Percentiles rank a stretch among this genome's conserved stretches.
Evolutionary conservation across 2,113 vertebrate species (phyloP).

Genomic region (Harpagus bidentatus): DNA sequence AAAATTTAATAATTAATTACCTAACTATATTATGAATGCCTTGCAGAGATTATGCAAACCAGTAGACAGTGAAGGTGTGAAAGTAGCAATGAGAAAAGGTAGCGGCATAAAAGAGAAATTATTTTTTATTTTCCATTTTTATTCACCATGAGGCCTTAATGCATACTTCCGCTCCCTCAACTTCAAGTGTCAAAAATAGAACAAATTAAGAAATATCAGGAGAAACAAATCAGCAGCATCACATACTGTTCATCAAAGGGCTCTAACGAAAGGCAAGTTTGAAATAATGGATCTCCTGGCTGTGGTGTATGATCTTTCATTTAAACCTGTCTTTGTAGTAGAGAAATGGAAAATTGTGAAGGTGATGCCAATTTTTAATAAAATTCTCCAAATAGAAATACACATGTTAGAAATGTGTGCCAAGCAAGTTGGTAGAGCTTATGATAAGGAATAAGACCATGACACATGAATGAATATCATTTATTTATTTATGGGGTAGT

Average conservation of each 20-base stretch:
- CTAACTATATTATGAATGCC: neutral
- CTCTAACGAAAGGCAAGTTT: neutral
- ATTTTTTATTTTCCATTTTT: neutral
- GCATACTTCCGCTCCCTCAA: neutral
- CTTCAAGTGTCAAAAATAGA: neutral
- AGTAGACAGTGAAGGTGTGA: neutral
- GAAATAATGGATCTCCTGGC: neutral
- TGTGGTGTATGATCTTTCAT: neutral
- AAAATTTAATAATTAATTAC: neutral
- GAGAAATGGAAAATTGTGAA: neutral
- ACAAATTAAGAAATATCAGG: neutral
- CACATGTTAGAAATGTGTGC: neutral
- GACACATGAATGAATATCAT: neutral
- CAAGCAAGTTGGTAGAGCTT: neutral
- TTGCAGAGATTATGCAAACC: neutral
- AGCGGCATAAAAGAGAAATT: accelerated
- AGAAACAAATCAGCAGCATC: neutral
- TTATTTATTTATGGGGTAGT: neutral
- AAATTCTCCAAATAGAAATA: neutral
- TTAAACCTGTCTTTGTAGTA: neutral
- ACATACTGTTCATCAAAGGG: neutral
- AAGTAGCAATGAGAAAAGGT: neutral
- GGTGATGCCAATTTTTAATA: neutral
- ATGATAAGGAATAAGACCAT: neutral
- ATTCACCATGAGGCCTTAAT: neutral